Conservation (phyloP, 2,888 invertebrate genomes). For the Leptinotarsa haldemani region DNA sequence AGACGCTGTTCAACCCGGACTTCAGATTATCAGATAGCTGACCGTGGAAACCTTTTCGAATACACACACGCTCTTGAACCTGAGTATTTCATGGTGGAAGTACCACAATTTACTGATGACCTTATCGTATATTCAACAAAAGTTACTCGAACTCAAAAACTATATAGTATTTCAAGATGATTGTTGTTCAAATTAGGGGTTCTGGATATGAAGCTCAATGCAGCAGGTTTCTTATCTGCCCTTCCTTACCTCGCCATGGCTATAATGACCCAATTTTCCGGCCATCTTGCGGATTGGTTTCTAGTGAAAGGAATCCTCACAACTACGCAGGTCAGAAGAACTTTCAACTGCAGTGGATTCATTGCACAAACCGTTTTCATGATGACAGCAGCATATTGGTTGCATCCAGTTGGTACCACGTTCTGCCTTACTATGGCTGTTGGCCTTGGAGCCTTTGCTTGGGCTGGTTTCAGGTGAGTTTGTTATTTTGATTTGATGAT, state of each 20-base stretch:
- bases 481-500: too few species aligned
- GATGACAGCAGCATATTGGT: slow-evolving; percentile 82
- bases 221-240: slow-evolving; percentile 87
- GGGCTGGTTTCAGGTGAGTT: slow-evolving; percentile 87
- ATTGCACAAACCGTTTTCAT: slow-evolving; percentile 86
- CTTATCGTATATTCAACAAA: too few species aligned
- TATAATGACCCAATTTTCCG: slow-evolving; percentile 81
- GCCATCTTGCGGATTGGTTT: slow-evolving; percentile 85
- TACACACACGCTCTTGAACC: too few species aligned
- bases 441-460: slow-evolving; percentile 91
- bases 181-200: slow-evolving; percentile 69
- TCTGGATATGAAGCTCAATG: slow-evolving; percentile 77
- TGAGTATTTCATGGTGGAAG: too few species aligned
- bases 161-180: too few species aligned
- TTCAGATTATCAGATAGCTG: too few species aligned
- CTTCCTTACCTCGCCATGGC: slow-evolving; percentile 92
- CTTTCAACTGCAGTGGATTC: slow-evolving; percentile 81
- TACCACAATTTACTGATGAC: too few species aligned
- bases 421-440: slow-evolving; percentile 89
- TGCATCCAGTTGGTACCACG: slow-evolving; percentile 75
- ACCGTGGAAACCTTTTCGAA: too few species aligned
- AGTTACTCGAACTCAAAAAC: too few species aligned
- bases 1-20: too few species aligned
- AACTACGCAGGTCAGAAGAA: slow-evolving; percentile 77
- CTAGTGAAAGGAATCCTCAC: slow-evolving; percentile 74